Conservation (phyloP, 2,113 vertebrate genomes). For the Stegostoma tigrinum region DNA sequence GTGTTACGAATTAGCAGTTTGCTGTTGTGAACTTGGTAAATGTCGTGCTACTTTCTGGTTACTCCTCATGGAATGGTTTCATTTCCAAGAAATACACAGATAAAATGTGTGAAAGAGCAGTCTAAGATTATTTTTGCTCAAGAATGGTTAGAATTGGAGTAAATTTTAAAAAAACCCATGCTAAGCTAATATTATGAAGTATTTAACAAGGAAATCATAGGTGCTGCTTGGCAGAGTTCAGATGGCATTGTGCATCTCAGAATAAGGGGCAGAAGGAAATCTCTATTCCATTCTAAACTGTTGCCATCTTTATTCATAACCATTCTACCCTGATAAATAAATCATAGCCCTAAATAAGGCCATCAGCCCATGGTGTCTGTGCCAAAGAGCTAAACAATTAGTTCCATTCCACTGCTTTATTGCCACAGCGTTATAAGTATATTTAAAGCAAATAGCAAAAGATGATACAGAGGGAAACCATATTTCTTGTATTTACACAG, state of each 20-base stretch:
- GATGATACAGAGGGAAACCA: neutral
- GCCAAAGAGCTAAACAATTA: neutral
- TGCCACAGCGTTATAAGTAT: neutral
- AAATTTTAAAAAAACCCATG: neutral
- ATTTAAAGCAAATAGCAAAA: neutral
- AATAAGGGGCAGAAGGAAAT: neutral
- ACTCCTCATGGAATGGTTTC: neutral
- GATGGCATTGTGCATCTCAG: neutral
- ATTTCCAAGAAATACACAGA: neutral
- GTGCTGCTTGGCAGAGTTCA: neutral
- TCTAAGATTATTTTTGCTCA: neutral
- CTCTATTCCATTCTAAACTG: neutral
- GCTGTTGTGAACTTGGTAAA: neutral
- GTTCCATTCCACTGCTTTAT: neutral
- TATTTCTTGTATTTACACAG: neutral
- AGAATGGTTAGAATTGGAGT: neutral
- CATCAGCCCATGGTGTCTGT: neutral
- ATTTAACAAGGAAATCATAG: neutral
- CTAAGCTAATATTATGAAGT: neutral
- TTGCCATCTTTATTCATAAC: neutral
- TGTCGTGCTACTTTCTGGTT: neutral
- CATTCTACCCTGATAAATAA: neutral
- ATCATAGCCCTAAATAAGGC: neutral
- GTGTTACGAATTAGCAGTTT: neutral
- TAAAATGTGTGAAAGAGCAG: neutral